Conservation (phyloP, 2,888 invertebrate species). For the Mystacides longicornis region DNA sequence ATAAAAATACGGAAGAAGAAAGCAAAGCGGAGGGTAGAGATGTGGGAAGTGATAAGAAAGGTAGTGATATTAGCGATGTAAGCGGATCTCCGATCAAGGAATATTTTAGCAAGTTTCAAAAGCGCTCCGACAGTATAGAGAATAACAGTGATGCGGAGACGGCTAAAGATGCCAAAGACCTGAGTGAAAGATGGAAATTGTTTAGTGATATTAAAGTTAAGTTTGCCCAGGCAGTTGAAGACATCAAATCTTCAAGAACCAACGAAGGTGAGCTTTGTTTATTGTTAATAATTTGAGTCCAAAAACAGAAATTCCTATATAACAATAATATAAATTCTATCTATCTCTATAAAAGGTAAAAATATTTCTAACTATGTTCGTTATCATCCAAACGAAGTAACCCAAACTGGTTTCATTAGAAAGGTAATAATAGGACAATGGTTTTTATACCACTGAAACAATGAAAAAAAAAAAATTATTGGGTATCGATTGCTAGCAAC, state of each 20-base stretch:
- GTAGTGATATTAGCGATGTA: constrained; percentile 18
- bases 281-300: not conserved
- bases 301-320: too few species aligned
- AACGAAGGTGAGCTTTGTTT: constrained; percentile 40
- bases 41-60: constrained; percentile 21
- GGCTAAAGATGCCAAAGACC: constrained; percentile 25
- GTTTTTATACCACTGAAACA: too few species aligned
- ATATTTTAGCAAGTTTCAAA: constrained; percentile 51
- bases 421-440: too few species aligned
- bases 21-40: constrained; percentile 28
- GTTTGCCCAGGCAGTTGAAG: constrained; percentile 71
- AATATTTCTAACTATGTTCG: not conserved
- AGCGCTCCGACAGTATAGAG: constrained; percentile 56
- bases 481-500: too few species aligned
- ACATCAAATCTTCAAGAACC: constrained; percentile 63
- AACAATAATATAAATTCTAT: not conserved
- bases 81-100: constrained; percentile 48
- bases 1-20: constrained; percentile 20
- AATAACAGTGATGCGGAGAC: constrained; percentile 41
- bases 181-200: constrained; percentile 63
- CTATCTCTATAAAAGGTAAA: not conserved
- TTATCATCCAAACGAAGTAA: not conserved
- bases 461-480: too few species aligned
- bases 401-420: not conserved
- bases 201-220: constrained; percentile 66